Base-by-base conservation (phyloP, 1,140 invertebrate genomes). In the Radopholus similis region DNA sequence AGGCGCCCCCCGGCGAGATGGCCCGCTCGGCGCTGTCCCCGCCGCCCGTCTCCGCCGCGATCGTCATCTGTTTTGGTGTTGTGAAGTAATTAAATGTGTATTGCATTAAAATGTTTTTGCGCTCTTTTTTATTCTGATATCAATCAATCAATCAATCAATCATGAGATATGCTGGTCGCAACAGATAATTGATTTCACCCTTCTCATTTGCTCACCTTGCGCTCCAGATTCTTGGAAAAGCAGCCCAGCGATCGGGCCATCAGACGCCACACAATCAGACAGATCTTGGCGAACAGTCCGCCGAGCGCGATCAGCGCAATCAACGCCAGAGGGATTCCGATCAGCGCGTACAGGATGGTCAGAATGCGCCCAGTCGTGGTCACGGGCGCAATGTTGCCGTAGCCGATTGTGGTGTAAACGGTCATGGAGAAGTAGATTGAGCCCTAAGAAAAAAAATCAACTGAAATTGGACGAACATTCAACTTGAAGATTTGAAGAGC, bases 331-430 rank as follows among this genome's bases (percentile, higher is more conserved):
- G 83, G 83, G 56, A 84, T 84, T 1, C 66, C 66, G 5, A 70
- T 68, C 32, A 68, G 54, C 11, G 91, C 91, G 84, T 94, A 95
- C 6, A 90, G 88, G 82, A 94, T 90, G 4, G 92, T 93, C 0
- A 91, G 88, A 32, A 90, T 86, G 82, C 91, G 90, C 0, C 91
- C 91, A 38, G 89, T 84, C 0, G 89, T 87, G 1, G 86, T 87
- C 66, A 87, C 87, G 1, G 91, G 91, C 0, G 89, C 88, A 32
- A 93, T 89, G 77, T 91, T 91, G 11, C 92, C 92, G 81, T 92
- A 94, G 77, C 92, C 91, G 65, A 75, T 77, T 9, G 74, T 77
- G 8, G 74, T 75, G 47, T 75, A 75, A 28, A 77, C 64, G 34
- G 70, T 72, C 60, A 72, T 64, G n/a, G 70, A 68, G 56, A 57